phyloP scores from a whole-genome alignment of 2,888 invertebrate species.

The Sinodicranocentrus sp. region DNA sequence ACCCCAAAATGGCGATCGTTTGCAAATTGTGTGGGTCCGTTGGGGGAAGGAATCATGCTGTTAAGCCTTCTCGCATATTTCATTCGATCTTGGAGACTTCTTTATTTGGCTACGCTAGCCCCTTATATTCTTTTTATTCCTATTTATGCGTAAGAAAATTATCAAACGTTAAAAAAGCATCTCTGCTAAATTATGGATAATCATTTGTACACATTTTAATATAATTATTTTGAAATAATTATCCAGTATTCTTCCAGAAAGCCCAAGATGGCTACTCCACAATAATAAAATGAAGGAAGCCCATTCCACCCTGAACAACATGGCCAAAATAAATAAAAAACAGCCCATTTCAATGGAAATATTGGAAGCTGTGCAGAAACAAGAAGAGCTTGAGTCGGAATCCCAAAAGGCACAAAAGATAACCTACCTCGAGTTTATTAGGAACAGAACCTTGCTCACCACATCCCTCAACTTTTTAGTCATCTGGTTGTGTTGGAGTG shows the following conservation, averaged over 20 bases:
- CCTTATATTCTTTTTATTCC: slow-evolving; percentile 69
- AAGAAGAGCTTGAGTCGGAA: slow-evolving; percentile 50
- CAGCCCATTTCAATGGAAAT: slow-evolving; percentile 37
- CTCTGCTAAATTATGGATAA: not conserved
- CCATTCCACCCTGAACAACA: slow-evolving; percentile 56
- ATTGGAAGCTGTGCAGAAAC: slow-evolving; percentile 62
- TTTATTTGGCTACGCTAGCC: slow-evolving; percentile 61
- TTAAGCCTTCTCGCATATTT: slow-evolving; percentile 71
- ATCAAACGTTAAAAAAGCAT: not conserved
- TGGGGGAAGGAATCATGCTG: slow-evolving; percentile 73
- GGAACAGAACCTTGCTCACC: slow-evolving; percentile 28
- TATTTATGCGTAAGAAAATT: slow-evolving; percentile 66
- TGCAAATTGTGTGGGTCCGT: slow-evolving; percentile 67
- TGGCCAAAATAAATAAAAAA: slow-evolving; percentile 72
- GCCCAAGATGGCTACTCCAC: slow-evolving; percentile 74
- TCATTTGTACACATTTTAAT: not conserved
- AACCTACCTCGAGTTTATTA: slow-evolving; percentile 62
- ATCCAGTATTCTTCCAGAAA: slow-evolving; percentile 71
- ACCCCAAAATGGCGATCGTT: slow-evolving; percentile 70
- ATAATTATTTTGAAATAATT: not conserved
- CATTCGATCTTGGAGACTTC: slow-evolving; percentile 71
- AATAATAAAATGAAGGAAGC: slow-evolving; percentile 70
- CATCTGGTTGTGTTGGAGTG: slow-evolving; percentile 65
- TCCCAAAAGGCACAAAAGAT: slow-evolving; percentile 21
- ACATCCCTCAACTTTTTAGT: slow-evolving; percentile 62